Base-by-base conservation (phyloP, 2,888 invertebrate genomes). In the Zootermopsis nevadensis region DNA sequence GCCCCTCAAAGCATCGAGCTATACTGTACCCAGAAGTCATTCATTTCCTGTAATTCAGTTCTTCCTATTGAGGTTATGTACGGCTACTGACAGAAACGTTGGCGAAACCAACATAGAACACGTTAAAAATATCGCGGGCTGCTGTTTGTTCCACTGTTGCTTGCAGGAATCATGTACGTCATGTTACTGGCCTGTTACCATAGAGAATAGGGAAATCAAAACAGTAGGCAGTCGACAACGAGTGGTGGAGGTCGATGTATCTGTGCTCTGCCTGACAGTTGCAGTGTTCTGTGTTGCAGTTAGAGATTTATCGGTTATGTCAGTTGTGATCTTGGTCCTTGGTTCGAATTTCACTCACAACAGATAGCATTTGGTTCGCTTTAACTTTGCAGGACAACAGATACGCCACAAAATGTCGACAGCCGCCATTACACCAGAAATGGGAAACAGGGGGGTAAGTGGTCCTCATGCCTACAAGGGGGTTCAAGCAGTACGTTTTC, bases 361-460 rank as follows among this genome's bases (percentile, higher is more conserved):
- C n/a, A 60, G 60, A 60, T 60, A 60, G 60, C 60, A 60, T n/a
- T 60, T 15, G 60, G n/a, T n/a, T n/a, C n/a, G n/a, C n/a, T n/a
- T 60, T 27, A 60, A 4, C 7, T 55, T 22, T 22, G 27, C 48
- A 60, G 60, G n/a, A 6, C 60, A n/a, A n/a, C 60, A 48, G 19
- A 48, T 48, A 48, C n/a, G 19, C 38, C 38, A 48, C 48, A 48
- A 48, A 48, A 60, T 60, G 60, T 60, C 60, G n/a, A 60, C 60
- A n/a, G 27, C 60, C 15, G 60, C 60, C 60, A 60, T 60, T 15
- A 27, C 60, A 8, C 60, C 60, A 60, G 60, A 60, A 27, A 27
- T 12, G n/a, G 60, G 60, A n/a, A 27, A 27, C 27, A 60, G 60
- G n/a, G 60, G 48, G 19, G 48, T 48, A 48, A 48, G 48, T 48